These are phyloP conservation scores for Cacatua alba DNA, from an alignment of 2,113 vertebrate genomes.

Conservation along the genomic window DNA sequence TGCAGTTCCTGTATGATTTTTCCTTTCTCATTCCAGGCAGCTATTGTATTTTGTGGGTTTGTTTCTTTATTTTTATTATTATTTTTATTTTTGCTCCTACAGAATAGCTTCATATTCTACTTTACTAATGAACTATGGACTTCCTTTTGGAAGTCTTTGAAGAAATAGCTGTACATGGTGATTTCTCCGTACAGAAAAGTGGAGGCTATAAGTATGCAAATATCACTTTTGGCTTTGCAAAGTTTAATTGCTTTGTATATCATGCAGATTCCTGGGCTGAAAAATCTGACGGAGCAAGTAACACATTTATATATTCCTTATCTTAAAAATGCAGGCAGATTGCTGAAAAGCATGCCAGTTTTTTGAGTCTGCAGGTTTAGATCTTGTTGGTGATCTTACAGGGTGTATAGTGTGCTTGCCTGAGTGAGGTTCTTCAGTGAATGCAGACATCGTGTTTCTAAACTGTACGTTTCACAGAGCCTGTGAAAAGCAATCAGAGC, in stretches of 20 bases:
- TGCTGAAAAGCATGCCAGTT: neutral
- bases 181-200: constrained; percentile 32
- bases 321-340: neutral
- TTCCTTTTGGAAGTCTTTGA: constrained; percentile 28
- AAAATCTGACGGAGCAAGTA: constrained; percentile 13
- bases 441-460: neutral
- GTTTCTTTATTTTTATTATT: neutral
- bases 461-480: neutral
- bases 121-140: neutral
- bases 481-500: neutral
- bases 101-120: constrained; percentile 1
- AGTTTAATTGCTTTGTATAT: constrained; percentile 41
- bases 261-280: constrained; percentile 13
- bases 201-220: constrained; percentile 31
- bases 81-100: neutral
- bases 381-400: neutral
- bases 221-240: constrained; percentile 28
- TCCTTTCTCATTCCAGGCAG: neutral
- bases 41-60: neutral
- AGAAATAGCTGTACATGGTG: neutral
- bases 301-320: neutral
- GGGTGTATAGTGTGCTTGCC: neutral
- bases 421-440: neutral
- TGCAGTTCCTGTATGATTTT: neutral
- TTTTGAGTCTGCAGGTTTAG: constrained; percentile 5